Evolutionary conservation across 2,797 vertebrate genomes (phyloP), one percentile per base, ranked within the genome.

Genomic region (Corythornis leucogaster): DNA sequence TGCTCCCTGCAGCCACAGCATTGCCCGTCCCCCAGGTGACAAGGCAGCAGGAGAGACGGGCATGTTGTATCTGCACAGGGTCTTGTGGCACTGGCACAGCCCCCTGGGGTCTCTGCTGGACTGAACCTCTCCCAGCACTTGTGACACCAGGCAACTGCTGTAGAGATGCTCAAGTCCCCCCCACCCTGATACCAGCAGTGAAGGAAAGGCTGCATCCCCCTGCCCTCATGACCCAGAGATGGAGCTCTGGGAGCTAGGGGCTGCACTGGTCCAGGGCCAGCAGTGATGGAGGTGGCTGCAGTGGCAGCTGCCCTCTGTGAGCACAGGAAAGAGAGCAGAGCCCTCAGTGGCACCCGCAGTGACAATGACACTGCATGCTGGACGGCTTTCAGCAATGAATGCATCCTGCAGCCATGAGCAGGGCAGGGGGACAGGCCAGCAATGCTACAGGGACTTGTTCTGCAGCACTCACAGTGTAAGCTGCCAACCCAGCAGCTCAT

Each of bases 211-310:
- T 48, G 74, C 1, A 0, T 6, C 42, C 35, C 50, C 4, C 2
- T 0, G 1, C 28, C 26, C 55, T 26, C 28, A 5, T 4, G 0
- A 50, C 45, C 31, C 2, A 0, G 33, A 4, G 31, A 9, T 1
- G 77, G 24, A 55, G 77, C 48, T 8, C 75, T 3, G 50, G 50
- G 42, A 25, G 22, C 45, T 12, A 24, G 31, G 38, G 19, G 71
- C 53, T 21, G 40, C 0, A 3, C 59, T 40, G 63, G 48, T 8
- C 7, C 35, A 2, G 35, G 25, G 16, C 31, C 78, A 8, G 64
- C 40, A 54, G 53, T 1, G 1, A 35, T 0, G 3, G 69, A 40
- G 35, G 55, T 0, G 53, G 46, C n/a, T 21, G 58, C 8, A 3
- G 70, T 0, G 3, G 51, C 67, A 62, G 71, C 76, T 53, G 75